Conservation (phyloP, 2,888 invertebrate species). For the Cyaniris semiargus region DNA sequence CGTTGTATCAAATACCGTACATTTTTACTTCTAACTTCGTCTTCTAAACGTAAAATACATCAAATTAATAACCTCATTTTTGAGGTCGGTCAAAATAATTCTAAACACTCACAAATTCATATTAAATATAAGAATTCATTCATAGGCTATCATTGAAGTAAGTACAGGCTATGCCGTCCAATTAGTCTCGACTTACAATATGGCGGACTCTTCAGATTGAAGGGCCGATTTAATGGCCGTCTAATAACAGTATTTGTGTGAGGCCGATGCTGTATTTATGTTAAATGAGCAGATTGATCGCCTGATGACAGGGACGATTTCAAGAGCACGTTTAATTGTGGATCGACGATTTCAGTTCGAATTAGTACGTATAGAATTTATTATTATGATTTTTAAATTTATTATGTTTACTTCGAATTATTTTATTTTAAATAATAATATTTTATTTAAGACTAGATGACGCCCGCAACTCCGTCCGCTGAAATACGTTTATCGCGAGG, state of each 20-base stretch:
- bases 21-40: too few species aligned
- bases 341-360: neutral
- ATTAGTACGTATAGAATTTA: too few species aligned
- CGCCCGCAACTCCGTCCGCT: too few species aligned
- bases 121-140: neutral
- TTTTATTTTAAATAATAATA: too few species aligned
- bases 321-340: neutral
- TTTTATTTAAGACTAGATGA: too few species aligned
- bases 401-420: too few species aligned
- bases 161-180: neutral
- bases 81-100: neutral
- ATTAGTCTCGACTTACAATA: neutral
- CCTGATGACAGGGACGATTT: neutral
- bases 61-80: too few species aligned
- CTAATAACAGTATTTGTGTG: neutral
- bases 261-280: neutral
- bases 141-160: neutral
- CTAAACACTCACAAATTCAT: neutral
- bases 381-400: too few species aligned
- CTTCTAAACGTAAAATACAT: too few species aligned
- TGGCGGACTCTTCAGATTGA: neutral
- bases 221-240: neutral
- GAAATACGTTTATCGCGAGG: too few species aligned
- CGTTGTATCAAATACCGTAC: too few species aligned
- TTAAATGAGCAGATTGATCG: neutral